Conservation (phyloP, 2,797 vertebrate species). For the Spea hammondii region DNA sequence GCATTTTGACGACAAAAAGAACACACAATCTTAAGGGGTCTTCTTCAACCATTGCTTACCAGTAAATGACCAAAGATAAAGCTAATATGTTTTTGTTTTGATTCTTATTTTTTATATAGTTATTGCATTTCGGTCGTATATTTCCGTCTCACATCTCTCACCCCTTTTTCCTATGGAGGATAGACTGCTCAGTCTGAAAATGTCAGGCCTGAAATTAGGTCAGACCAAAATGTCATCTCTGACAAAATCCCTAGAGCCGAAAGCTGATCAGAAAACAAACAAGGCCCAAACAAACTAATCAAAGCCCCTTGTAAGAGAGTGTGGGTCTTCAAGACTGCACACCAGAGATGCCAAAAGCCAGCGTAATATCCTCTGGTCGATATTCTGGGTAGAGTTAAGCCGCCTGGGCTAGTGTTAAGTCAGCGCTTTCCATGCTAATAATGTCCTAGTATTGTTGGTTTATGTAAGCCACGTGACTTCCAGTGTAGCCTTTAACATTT, state of each 20-base stretch:
- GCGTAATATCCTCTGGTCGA: not conserved
- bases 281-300: slow-evolving; percentile 20
- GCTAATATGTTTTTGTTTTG: not conserved
- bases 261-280: slow-evolving; percentile 39
- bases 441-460: too few species aligned
- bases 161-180: slow-evolving; percentile 12
- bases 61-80: not conserved
- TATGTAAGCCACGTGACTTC: too few species aligned
- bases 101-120: slow-evolving; percentile 11
- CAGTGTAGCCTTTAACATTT: too few species aligned
- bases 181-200: slow-evolving; percentile 20
- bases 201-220: slow-evolving; percentile 40
- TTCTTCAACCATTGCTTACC: too few species aligned
- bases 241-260: slow-evolving; percentile 44
- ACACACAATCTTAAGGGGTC: too few species aligned
- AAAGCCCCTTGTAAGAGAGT: slow-evolving; percentile 29
- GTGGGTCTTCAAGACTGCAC: not conserved
- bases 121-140: slow-evolving; percentile 31
- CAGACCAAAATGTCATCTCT: slow-evolving; percentile 45
- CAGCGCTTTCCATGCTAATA: not conserved
- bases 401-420: not conserved
- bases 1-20: too few species aligned
- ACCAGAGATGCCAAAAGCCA: not conserved
- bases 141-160: slow-evolving; percentile 27
- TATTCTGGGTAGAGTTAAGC: not conserved